Evolutionary conservation across 2,797 vertebrate genomes (phyloP), one percentile per base, ranked within the genome.

Genomic region (Lophotriccus pileatus): DNA sequence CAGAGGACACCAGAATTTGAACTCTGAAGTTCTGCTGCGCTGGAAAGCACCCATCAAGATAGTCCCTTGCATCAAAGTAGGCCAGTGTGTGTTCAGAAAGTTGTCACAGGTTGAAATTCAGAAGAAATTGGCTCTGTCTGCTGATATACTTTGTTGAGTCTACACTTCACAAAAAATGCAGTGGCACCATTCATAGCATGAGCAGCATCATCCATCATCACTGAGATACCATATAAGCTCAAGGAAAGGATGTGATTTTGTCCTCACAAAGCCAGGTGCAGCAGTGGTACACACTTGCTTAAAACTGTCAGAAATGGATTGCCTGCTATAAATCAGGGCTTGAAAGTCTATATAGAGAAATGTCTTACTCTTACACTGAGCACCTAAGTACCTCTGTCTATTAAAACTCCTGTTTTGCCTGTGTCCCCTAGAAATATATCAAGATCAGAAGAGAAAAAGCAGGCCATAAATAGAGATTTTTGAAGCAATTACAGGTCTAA

Each of bases 101-200:
- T 68, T 93, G 92, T 73, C 93, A 66, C 36, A 73, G 89, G 87
- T 59, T 92, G 94, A 96, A 89, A 95, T 78, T 84, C 94, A 84
- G 89, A 75, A 93, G 89, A 83, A 91, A 84, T 32, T 15, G 47
- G 14, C 55, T 85, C 82, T 0, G 50, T 85, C 92, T 87, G 76
- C 79, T 94, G 94, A 92, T 92, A 87, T 15, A 50, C 34, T 91
- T 92, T 96, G 95, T 93, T 96, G 95, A 95, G 95, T 90, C 92
- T 96, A 93, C 66, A 14, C 91, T 94, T 78, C 79, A 87, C 76
- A 87, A 94, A 96, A 89, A 83, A 79, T 67, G 76, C 79, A 75
- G 84, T 92, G 84, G 94, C 94, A 96, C 89, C 84, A 91, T 84
- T 87, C 73, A 52, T 73, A 91, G 87, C 79, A 84, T 0, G 7